These are phyloP conservation scores for Grapholita molesta DNA, from an alignment of 1,140 invertebrate species.

Conservation along the genomic window DNA sequence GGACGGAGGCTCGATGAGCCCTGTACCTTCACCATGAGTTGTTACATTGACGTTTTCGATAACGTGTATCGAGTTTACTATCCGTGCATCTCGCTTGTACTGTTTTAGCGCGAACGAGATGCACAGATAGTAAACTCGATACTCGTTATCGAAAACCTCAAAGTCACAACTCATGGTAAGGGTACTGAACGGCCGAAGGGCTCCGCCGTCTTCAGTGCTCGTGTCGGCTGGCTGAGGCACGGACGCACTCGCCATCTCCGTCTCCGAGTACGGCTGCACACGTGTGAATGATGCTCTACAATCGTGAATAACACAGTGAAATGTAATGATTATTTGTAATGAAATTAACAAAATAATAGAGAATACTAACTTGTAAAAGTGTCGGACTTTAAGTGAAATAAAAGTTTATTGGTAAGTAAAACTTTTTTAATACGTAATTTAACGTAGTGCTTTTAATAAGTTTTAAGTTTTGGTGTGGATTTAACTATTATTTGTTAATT, in stretches of 20 bases:
- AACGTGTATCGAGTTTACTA: too few relatives aligned
- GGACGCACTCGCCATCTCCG: neutral
- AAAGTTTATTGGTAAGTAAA: neutral
- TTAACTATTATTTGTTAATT: too few relatives aligned
- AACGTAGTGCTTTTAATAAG: neutral
- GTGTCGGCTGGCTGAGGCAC: neutral
- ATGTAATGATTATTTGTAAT: neutral
- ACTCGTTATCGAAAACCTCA: too few relatives aligned
- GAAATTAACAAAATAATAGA: neutral
- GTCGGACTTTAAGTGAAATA: neutral
- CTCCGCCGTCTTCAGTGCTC: neutral
- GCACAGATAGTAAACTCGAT: too few relatives aligned
- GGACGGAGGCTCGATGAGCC: conserved; percentile 1
- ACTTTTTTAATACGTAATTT: neutral
- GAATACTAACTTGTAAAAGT: neutral
- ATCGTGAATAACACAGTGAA: neutral
- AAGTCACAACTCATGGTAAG: too few relatives aligned
- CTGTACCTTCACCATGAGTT: too few relatives aligned
- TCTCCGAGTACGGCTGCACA: neutral
- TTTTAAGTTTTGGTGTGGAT: too few relatives aligned
- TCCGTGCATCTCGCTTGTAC: too few relatives aligned
- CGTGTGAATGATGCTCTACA: neutral
- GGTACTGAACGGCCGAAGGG: neutral
- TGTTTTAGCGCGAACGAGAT: too few relatives aligned
- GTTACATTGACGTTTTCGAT: too few relatives aligned